A percentile compares a stretch with the other conserved stretches of the same genome.
Conservation (phyloP, 1,140 invertebrate genomes). For the Caligus rogercresseyi region DNA sequence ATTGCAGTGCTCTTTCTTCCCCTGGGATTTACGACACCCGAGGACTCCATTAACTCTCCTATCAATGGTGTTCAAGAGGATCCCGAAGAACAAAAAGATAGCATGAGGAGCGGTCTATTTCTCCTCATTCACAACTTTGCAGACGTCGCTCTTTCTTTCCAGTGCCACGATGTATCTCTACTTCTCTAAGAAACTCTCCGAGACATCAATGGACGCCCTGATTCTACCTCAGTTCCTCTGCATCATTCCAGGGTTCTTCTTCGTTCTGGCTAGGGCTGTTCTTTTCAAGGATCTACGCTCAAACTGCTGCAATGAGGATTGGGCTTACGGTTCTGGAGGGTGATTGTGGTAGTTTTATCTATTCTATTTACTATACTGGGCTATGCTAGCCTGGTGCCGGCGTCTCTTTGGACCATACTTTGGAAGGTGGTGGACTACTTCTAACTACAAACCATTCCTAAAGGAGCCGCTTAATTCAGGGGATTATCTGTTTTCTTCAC, state of each 20-base stretch:
- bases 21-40: too few species aligned
- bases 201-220: not conserved
- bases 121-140: not conserved
- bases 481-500: too few species aligned
- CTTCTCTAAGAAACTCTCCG: not conserved
- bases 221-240: constrained; percentile 3
- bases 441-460: too few species aligned
- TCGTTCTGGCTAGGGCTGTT: constrained; percentile 4
- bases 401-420: not conserved
- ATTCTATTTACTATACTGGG: not conserved
- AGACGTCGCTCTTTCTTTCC: constrained; percentile 1
- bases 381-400: not conserved
- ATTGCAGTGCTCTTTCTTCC: too few species aligned
- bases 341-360: not conserved
- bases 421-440: not conserved
- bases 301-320: not conserved
- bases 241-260: constrained; percentile 6
- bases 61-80: too few species aligned
- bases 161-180: not conserved
- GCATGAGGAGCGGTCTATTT: constrained; percentile 11
- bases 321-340: not conserved
- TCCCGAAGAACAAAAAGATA: not conserved
- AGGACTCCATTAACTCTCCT: too few species aligned
- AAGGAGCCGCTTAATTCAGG: too few species aligned
- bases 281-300: not conserved